These are phyloP conservation scores for Acronicta psi DNA, from an alignment of 2,888 invertebrate species.

Conservation along the genomic window DNA sequence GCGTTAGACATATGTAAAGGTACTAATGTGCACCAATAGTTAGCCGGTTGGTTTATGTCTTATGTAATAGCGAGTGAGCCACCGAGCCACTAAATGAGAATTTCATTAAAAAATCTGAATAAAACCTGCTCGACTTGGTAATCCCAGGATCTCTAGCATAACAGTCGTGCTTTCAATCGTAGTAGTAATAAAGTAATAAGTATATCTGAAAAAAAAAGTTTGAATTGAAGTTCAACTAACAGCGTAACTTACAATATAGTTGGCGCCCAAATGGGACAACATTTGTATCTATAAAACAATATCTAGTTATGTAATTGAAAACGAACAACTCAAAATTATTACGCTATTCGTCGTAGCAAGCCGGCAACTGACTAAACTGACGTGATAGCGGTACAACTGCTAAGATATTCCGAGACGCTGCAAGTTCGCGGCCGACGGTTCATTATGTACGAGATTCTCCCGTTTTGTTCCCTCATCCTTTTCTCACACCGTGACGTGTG, in stretches of 20 bases:
- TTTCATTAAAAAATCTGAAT: too few relatives aligned
- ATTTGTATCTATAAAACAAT: neutral
- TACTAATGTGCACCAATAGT: too few relatives aligned
- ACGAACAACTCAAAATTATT: neutral
- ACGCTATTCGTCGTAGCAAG: slow-evolving; percentile 59
- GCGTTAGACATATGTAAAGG: too few relatives aligned
- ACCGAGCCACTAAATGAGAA: too few relatives aligned
- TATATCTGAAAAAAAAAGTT: too few relatives aligned
- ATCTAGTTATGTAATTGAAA: neutral
- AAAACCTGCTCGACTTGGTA: too few relatives aligned
- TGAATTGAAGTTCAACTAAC: neutral
- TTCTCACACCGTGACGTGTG: slow-evolving; percentile 65
- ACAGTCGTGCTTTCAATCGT: too few relatives aligned
- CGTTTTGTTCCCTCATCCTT: slow-evolving; percentile 68
- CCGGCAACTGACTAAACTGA: slow-evolving; percentile 62
- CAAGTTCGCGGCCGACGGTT: slow-evolving; percentile 74
- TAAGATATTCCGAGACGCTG: slow-evolving; percentile 81
- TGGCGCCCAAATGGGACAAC: slow-evolving; percentile 16
- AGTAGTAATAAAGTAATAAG: too few relatives aligned
- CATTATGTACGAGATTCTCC: slow-evolving; percentile 74
- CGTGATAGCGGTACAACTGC: slow-evolving; percentile 72
- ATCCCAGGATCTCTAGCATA: too few relatives aligned
- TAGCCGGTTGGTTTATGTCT: too few relatives aligned
- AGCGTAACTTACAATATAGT: neutral
- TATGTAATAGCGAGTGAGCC: too few relatives aligned